Evolutionary conservation across 2,888 invertebrate genomes (phyloP), one percentile per base, ranked within the genome.

Genomic region (Lycaena phlaeas): DNA sequence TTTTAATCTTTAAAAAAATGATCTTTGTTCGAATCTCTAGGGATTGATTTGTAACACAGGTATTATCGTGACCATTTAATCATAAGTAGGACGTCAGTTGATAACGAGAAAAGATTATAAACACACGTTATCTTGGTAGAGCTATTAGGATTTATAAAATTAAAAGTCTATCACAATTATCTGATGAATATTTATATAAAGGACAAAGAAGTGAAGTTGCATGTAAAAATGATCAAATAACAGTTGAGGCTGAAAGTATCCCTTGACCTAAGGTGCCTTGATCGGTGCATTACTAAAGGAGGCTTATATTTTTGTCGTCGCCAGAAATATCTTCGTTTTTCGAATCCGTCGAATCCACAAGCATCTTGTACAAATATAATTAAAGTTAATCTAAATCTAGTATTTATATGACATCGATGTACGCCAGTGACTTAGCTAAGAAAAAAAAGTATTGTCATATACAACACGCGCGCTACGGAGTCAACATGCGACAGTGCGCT

Each of bases 371-470:
- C n/a, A n/a, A n/a, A n/a, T n/a, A n/a, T n/a, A n/a, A n/a, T n/a
- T n/a, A 3, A 18, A 18, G 18, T 4, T 5, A 22, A 2, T 5
- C 28, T 31, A 14, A 14, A 34, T 34, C 34, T 34, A 34, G 18
- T 4, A 9, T 22, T 7, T 4, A 34, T 7, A 22, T 3, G 5
- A 34, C 34, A 7, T 34, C 34, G 7, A 9, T 34, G 22, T 2
- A 9, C 22, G 12, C 18, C 17, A 18, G 22, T 34, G 34, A 12
- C 14, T 34, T 34, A 12, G 18, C 4, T 22, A 22, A 34, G 34
- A 34, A 34, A 34, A 34, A 34, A 34, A 31, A 31, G 11, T 22
- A 34, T 34, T 34, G 34, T 34, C 34, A 34, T 34, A 22, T 22
- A 5, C 18, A 34, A 34, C 34, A 34, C 34, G 34, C 34, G 34